Conservation (phyloP, 1,140 invertebrate species). For the Caenorhabditis latens region DNA sequence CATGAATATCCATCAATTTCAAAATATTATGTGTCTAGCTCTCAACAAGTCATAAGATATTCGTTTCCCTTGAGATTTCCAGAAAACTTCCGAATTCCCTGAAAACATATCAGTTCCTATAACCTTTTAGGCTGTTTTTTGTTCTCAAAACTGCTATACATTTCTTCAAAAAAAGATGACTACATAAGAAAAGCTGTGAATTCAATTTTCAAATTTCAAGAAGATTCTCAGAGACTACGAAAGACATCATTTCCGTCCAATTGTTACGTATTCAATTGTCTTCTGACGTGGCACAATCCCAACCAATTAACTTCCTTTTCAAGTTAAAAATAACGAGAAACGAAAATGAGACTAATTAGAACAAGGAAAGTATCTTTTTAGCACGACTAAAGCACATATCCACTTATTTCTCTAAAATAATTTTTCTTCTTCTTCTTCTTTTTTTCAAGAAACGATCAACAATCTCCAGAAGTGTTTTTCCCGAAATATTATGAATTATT, state of each 20-base stretch:
- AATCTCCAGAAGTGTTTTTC: neutral
- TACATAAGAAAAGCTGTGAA: neutral
- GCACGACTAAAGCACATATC: neutral
- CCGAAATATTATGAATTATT: no score
- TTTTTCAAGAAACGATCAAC: neutral
- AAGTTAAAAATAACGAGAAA: conserved; percentile 18
- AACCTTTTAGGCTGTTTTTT: neutral
- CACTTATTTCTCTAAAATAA: neutral
- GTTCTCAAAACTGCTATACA: neutral
- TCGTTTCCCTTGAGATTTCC: conserved; percentile 11
- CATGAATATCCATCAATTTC: neutral
- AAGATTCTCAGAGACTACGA: neutral
- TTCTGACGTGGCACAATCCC: no score
- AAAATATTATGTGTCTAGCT: neutral
- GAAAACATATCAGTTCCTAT: conserved; percentile 37
- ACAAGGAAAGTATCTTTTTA: neutral
- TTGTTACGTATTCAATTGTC: no score
- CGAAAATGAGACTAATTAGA: conserved; percentile 32
- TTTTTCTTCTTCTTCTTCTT: neutral
- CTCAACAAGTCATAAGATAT: neutral
- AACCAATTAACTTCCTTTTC: neutral
- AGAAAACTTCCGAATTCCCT: conserved; percentile 60
- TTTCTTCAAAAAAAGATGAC: neutral
- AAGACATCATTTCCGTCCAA: neutral
- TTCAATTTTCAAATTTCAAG: neutral